A percentile compares a stretch with the other conserved stretches of the same genome.
Evolutionary conservation across 2,888 invertebrate genomes (phyloP).

Genomic region (Spodoptera exigua): DNA sequence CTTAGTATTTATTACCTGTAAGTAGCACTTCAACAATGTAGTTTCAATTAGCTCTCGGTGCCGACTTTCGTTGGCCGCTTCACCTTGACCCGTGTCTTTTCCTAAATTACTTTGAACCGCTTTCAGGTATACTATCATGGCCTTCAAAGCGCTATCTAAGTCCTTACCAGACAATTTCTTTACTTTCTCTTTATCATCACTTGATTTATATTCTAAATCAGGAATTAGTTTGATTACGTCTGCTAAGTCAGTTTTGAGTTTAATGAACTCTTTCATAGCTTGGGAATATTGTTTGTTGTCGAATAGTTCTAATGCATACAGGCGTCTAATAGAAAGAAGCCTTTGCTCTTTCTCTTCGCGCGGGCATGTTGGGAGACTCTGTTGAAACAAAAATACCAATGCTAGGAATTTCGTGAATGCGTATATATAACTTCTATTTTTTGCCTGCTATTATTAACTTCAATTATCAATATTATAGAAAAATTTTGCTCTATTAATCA

Average conservation of each 20-base stretch:
- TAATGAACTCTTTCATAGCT: slow-evolving; percentile 97
- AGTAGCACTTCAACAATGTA: slow-evolving; percentile 98
- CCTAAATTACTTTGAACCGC: slow-evolving; percentile 91
- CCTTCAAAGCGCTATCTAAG: slow-evolving; percentile 95
- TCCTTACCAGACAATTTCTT: slow-evolving; percentile 94
- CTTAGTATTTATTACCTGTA: slow-evolving; percentile 91
- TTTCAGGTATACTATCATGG: slow-evolving; percentile 96
- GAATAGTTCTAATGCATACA: slow-evolving; percentile 97
- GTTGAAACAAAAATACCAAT: slow-evolving; percentile 47
- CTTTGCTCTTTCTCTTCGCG: slow-evolving; percentile 94
- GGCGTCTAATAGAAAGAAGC: slow-evolving; percentile 95
- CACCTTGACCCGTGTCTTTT: slow-evolving; percentile 60
- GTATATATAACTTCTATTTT: too few relatives aligned
- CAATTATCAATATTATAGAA: too few relatives aligned
- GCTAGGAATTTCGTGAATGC: not conserved
- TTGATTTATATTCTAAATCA: slow-evolving; percentile 91
- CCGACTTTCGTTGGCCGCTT: slow-evolving; percentile 66
- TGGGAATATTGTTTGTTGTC: slow-evolving; percentile 95
- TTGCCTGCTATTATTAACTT: too few relatives aligned
- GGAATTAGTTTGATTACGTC: slow-evolving; percentile 98
- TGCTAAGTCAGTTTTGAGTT: slow-evolving; percentile 97
- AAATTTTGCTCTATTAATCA: too few relatives aligned
- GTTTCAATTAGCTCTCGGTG: slow-evolving; percentile 98
- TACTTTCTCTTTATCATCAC: slow-evolving; percentile 59
- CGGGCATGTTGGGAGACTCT: slow-evolving; percentile 96